A percentile compares a stretch with the other conserved stretches of the same genome.
phyloP scores from a whole-genome alignment of 2,113 vertebrate genomes.

The Strix aluco region DNA sequence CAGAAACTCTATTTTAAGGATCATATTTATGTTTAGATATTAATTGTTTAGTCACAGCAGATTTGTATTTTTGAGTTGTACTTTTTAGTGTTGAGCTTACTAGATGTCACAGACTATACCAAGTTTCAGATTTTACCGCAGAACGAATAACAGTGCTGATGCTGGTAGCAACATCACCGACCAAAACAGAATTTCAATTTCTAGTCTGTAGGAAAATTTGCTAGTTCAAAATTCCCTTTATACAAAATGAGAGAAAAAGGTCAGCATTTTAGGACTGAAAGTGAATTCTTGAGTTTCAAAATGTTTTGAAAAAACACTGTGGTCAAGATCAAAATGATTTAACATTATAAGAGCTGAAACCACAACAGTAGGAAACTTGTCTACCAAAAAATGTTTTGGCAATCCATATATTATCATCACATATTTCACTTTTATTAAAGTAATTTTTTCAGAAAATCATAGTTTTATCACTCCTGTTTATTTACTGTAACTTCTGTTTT shows the following conservation, averaged over 20 bases:
- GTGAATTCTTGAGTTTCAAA: not conserved
- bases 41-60: not conserved
- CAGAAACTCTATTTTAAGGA: not conserved
- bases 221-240: not conserved
- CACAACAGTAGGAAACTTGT: not conserved
- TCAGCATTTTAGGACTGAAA: not conserved
- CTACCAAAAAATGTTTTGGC: not conserved
- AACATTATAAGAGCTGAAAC: not conserved
- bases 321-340: not conserved
- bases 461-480: not conserved
- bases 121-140: not conserved
- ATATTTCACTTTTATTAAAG: not conserved
- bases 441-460: not conserved
- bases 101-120: not conserved
- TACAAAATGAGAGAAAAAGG: not conserved
- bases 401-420: not conserved
- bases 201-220: not conserved
- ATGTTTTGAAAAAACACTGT: not conserved
- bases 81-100: not conserved
- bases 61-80: not conserved
- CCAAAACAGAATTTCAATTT: not conserved
- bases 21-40: not conserved
- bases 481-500: not conserved
- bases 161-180: not conserved
- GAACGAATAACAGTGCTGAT: not conserved